Conservation (phyloP, 2,113 vertebrate genomes). For the Ictidomys tridecemlineatus region DNA sequence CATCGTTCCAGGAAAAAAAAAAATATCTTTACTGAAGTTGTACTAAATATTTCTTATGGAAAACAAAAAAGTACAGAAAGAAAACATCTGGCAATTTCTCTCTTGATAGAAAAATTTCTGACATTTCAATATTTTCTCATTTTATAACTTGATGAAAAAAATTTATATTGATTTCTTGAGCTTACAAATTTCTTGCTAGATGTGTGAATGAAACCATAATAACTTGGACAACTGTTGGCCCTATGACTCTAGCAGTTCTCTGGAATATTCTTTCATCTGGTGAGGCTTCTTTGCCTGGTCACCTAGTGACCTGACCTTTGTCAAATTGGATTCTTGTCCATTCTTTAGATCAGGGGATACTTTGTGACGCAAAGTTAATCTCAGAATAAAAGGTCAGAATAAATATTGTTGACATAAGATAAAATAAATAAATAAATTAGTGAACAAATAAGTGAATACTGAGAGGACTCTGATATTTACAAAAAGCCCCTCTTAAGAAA, state of each 20-base stretch:
- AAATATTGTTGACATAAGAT: neutral
- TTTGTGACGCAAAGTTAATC: neutral
- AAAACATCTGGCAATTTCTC: neutral
- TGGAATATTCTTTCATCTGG: neutral
- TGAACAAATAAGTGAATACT: neutral
- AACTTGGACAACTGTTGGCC: neutral
- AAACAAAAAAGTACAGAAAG: neutral
- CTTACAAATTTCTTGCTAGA: neutral
- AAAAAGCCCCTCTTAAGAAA: neutral
- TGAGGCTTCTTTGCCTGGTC: neutral
- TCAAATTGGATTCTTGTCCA: neutral
- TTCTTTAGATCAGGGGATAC: neutral
- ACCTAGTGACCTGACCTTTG: neutral
- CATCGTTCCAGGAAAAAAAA: neutral
- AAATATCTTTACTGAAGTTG: neutral
- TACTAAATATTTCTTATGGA: neutral
- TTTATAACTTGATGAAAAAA: slow-evolving; percentile 23
- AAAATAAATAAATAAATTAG: neutral
- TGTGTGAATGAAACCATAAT: neutral
- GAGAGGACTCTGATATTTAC: neutral
- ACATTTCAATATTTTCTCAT: slow-evolving; percentile 17
- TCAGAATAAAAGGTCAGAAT: neutral
- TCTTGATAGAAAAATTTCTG: neutral
- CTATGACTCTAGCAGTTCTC: neutral
- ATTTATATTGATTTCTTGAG: neutral